Conservation (phyloP, 2,888 invertebrate genomes). For the Dysmachus trigonus region DNA sequence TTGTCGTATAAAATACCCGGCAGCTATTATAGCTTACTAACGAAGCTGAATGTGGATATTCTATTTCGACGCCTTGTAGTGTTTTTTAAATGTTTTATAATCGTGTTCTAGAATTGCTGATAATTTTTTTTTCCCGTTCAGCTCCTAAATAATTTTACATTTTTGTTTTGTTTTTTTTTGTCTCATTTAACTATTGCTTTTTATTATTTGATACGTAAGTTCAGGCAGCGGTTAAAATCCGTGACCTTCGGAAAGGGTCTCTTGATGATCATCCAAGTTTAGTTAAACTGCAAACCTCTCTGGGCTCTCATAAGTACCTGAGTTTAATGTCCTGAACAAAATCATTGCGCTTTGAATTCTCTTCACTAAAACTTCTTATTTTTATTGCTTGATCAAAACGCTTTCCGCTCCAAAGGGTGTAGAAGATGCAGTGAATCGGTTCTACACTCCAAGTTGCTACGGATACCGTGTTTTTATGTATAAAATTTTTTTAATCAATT, state of each 20-base stretch:
- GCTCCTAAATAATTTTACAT: not conserved
- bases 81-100: not conserved
- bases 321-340: not conserved
- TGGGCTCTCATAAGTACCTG: not conserved
- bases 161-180: not conserved
- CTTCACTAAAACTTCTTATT: not conserved
- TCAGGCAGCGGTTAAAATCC: not conserved
- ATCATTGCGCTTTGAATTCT: not conserved
- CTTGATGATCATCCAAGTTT: not conserved
- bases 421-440: not conserved
- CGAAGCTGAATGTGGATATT: slow-evolving; percentile 40
- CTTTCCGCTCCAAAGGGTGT: not conserved
- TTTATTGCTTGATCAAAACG: not conserved
- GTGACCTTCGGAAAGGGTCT: not conserved
- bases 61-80: not conserved
- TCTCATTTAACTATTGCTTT: not conserved
- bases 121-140: not conserved
- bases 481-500: not conserved
- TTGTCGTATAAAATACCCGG: slow-evolving; percentile 44
- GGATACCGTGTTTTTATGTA: not conserved
- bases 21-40: slow-evolving; percentile 49
- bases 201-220: not conserved
- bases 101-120: not conserved
- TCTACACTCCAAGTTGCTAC: not conserved
- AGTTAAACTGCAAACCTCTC: not conserved